These are phyloP conservation scores for Bujurquina vittata DNA, from an alignment of 2,113 vertebrate species.

Conservation along the genomic window DNA sequence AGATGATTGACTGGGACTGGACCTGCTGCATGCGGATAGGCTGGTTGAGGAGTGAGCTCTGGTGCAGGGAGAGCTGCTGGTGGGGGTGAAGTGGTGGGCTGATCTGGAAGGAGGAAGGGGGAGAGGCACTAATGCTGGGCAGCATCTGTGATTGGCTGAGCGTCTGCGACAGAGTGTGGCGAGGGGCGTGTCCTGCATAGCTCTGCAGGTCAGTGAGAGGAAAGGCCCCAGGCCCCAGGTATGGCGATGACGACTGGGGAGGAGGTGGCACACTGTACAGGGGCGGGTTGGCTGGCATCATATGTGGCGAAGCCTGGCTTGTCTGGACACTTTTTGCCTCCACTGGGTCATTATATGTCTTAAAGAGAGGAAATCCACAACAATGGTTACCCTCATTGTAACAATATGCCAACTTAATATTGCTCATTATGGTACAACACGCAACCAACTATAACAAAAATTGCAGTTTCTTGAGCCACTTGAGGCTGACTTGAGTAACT, in stretches of 20 bases:
- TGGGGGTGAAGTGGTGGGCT: slow-evolving; percentile 90
- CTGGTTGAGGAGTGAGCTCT: slow-evolving; percentile 93
- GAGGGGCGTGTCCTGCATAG: slow-evolving; percentile 88
- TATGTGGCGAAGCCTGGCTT: slow-evolving; percentile 90
- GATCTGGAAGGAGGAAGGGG: slow-evolving; percentile 94
- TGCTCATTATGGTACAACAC: background rate
- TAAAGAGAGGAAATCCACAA: slow-evolving; percentile 16
- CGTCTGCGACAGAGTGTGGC: slow-evolving; percentile 88
- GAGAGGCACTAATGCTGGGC: slow-evolving; percentile 94
- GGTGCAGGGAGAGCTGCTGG: slow-evolving; percentile 95
- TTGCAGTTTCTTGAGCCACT: accelerated
- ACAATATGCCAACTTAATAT: background rate
- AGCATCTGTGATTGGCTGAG: slow-evolving; percentile 93
- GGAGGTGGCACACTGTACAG: slow-evolving; percentile 91
- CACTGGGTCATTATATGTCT: slow-evolving; percentile 92
- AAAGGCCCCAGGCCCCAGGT: slow-evolving; percentile 91
- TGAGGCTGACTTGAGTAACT: background rate
- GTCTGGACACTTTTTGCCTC: slow-evolving; percentile 88
- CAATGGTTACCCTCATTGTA: background rate
- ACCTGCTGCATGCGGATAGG: slow-evolving; percentile 97
- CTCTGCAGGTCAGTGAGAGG: slow-evolving; percentile 92
- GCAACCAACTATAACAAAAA: background rate
- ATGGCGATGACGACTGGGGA: slow-evolving; percentile 88
- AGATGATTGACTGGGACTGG: slow-evolving; percentile 93
- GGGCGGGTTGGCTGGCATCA: slow-evolving; percentile 90